Conservation (phyloP, 1,140 invertebrate genomes). For the Pseudomyrmex flavicornis region DNA sequence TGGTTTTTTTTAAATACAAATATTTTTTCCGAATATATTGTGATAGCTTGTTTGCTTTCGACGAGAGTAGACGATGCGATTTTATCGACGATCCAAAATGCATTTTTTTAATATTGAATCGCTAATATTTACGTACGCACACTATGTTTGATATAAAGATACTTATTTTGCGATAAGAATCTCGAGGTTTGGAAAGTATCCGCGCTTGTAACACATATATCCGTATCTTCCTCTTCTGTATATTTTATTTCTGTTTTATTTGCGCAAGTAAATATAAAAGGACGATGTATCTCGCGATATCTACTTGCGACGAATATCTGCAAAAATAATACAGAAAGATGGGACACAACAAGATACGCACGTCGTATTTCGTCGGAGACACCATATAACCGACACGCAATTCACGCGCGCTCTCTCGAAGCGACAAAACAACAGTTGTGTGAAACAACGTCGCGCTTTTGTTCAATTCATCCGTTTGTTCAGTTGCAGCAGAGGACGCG, state of each 20-base stretch:
- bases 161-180: background rate
- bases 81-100: background rate
- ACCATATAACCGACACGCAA: background rate
- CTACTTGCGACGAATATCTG: background rate
- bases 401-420: conserved; percentile 13
- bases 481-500: conserved; percentile 29
- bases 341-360: background rate
- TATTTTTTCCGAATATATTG: background rate
- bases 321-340: conserved; percentile 14
- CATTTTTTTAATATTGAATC: conserved; percentile 5
- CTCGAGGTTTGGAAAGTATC: background rate
- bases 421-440: conserved; percentile 21
- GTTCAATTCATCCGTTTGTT: background rate
- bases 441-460: background rate
- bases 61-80: background rate
- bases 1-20: background rate
- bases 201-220: conserved; percentile 6
- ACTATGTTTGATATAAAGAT: background rate
- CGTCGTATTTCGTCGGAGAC: conserved; percentile 22
- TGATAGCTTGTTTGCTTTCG: background rate
- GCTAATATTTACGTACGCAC: conserved; percentile 3
- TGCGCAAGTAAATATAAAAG: background rate
- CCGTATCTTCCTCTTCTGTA: background rate
- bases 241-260: background rate
- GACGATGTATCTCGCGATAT: background rate